These are phyloP conservation scores for Trematocara unimaculatum DNA, from an alignment of 2,113 vertebrate genomes.

Conservation along the genomic window DNA sequence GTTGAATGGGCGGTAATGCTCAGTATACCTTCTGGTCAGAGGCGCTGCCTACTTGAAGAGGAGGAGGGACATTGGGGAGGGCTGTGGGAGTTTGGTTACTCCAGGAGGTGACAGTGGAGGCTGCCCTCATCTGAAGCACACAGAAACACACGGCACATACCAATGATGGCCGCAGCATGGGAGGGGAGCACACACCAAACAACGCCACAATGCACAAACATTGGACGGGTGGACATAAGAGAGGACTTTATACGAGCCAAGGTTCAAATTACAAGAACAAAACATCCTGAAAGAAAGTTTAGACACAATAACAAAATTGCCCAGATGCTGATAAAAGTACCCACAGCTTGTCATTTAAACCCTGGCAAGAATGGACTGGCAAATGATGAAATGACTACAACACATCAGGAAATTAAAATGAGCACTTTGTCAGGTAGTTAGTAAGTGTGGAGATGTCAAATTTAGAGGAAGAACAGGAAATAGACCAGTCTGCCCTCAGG, in stretches of 20 bases:
- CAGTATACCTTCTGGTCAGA: constrained; percentile 87
- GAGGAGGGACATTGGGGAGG: constrained; percentile 89
- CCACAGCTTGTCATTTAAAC: constrained; percentile 10
- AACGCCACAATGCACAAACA: neutral
- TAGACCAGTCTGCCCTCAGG: neutral
- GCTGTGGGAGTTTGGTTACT: constrained; percentile 99
- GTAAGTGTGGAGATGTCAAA: neutral
- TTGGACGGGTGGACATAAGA: neutral
- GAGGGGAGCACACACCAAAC: neutral
- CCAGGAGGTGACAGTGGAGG: constrained; percentile 98
- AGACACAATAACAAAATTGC: neutral
- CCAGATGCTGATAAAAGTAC: neutral
- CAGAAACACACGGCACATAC: constrained; percentile 78
- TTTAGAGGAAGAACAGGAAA: neutral
- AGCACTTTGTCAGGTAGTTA: neutral
- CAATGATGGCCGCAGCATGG: constrained; percentile 19
- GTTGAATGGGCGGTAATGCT: neutral
- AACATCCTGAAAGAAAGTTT: neutral
- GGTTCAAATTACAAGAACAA: constrained; percentile 29
- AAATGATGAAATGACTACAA: neutral
- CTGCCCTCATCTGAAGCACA: constrained; percentile 96
- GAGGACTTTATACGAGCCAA: neutral
- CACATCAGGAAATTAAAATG: neutral
- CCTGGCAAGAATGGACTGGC: neutral
- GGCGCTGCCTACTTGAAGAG: constrained; percentile 82